phyloP scores from a whole-genome alignment of 2,888 invertebrate species.

The Pocota personata region DNA sequence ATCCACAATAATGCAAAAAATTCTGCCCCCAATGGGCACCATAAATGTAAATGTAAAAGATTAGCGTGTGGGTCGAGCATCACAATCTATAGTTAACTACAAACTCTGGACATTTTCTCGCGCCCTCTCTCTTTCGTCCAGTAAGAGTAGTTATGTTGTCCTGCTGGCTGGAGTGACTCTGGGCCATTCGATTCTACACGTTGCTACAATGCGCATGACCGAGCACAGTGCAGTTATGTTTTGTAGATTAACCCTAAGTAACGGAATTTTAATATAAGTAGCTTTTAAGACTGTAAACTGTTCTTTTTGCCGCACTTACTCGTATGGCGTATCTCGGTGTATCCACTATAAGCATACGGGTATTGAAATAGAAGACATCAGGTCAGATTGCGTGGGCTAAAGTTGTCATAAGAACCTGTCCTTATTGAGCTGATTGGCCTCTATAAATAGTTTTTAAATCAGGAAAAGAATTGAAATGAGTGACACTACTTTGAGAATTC shows the following conservation, averaged over 20 bases:
- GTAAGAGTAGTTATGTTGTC: constrained; percentile 56
- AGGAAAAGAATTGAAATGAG: not conserved
- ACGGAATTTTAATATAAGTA: constrained; percentile 56
- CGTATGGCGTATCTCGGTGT: constrained; percentile 26
- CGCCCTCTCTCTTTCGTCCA: constrained; percentile 35
- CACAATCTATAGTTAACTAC: constrained; percentile 62
- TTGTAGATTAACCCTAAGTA: constrained; percentile 45
- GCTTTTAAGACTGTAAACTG: constrained; percentile 42
- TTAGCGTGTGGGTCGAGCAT: constrained; percentile 71
- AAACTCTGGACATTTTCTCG: constrained; percentile 22
- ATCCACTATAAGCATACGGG: not conserved
- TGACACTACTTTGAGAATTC: too few relatives aligned
- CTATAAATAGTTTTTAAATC: constrained; percentile 5
- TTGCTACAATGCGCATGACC: constrained; percentile 42
- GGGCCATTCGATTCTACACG: constrained; percentile 50
- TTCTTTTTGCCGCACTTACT: constrained; percentile 38
- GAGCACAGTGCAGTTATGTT: constrained; percentile 48
- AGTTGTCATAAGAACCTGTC: constrained; percentile 33
- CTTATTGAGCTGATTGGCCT: constrained; percentile 32
- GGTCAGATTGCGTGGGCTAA: constrained; percentile 58
- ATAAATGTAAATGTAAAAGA: constrained; percentile 67
- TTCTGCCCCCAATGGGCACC: constrained; percentile 49
- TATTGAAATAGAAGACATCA: constrained; percentile 37
- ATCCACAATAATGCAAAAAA: constrained; percentile 12
- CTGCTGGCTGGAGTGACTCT: constrained; percentile 52